phyloP scores from a whole-genome alignment of 2,797 vertebrate genomes.

The Trichosurus vulpecula region DNA sequence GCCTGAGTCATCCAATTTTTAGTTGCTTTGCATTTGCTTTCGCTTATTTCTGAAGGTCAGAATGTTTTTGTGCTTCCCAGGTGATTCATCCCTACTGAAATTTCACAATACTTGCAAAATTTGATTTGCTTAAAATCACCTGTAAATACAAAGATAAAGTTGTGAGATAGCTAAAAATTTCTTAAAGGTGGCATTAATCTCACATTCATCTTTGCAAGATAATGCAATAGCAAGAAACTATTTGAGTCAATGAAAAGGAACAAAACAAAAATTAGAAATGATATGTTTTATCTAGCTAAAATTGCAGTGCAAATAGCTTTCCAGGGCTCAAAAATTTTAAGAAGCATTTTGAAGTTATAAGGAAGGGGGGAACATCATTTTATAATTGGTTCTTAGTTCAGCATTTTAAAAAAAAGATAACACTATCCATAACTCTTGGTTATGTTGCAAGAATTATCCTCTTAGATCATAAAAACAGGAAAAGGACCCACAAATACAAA shows the following conservation, averaged over 20 bases:
- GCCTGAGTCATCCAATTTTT: constrained; percentile 55
- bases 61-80: not conserved
- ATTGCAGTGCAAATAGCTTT: constrained; percentile 32
- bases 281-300: not conserved
- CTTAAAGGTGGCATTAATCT: constrained; percentile 1
- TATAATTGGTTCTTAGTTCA: not conserved
- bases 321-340: constrained; percentile 33
- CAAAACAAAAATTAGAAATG: not conserved
- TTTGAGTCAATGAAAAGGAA: not conserved
- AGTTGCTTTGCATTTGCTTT: constrained; percentile 48
- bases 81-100: constrained; percentile 32
- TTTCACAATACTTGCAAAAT: constrained; percentile 35
- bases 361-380: not conserved
- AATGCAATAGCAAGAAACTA: not conserved
- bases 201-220: not conserved
- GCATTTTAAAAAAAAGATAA: constrained; percentile 19
- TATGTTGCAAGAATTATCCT: constrained; percentile 27
- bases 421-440: not conserved
- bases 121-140: constrained; percentile 35
- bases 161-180: not conserved
- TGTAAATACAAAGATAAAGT: constrained; percentile 38
- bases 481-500: too few relatives aligned
- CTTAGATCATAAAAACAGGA: too few relatives aligned
- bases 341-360: not conserved
- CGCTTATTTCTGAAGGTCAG: constrained; percentile 57